Conservation (phyloP, 2,888 invertebrate species). For the Cataglyphis livida region DNA sequence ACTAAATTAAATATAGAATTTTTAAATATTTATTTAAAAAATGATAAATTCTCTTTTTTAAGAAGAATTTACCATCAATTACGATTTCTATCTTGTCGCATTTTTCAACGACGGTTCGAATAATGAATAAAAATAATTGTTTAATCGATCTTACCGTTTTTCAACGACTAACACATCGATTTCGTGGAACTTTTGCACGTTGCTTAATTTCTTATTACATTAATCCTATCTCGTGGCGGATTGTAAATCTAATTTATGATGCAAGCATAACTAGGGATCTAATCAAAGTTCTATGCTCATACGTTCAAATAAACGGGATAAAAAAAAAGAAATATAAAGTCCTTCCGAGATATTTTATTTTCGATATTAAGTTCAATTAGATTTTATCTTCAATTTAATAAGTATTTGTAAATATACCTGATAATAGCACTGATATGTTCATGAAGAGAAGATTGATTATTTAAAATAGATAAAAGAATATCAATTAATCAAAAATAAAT, state of each 20-base stretch:
- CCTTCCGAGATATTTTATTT: neutral
- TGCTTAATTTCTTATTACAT: slow-evolving; percentile 33
- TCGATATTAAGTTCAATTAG: neutral
- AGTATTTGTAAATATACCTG: neutral
- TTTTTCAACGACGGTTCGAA: neutral
- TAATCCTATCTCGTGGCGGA: neutral
- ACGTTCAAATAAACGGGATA: neutral
- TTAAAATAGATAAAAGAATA: neutral
- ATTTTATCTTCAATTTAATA: neutral
- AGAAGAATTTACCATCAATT: neutral
- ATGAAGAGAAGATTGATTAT: neutral
- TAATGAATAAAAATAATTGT: slow-evolving; percentile 9
- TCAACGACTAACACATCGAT: neutral
- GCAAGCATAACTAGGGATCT: neutral
- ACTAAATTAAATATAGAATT: neutral
- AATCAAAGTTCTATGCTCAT: neutral
- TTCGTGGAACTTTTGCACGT: neutral
- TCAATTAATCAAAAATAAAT: neutral
- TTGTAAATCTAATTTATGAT: slow-evolving; percentile 30
- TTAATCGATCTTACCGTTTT: slow-evolving; percentile 22
- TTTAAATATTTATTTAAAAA: neutral
- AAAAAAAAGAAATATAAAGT: neutral
- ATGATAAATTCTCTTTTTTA: neutral
- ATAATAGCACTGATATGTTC: neutral
- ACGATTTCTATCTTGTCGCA: neutral